A percentile compares a stretch with the other conserved stretches of the same genome.
These are phyloP conservation scores for Malthinus flaveolus DNA, from an alignment of 2,888 invertebrate species.

Conservation along the genomic window DNA sequence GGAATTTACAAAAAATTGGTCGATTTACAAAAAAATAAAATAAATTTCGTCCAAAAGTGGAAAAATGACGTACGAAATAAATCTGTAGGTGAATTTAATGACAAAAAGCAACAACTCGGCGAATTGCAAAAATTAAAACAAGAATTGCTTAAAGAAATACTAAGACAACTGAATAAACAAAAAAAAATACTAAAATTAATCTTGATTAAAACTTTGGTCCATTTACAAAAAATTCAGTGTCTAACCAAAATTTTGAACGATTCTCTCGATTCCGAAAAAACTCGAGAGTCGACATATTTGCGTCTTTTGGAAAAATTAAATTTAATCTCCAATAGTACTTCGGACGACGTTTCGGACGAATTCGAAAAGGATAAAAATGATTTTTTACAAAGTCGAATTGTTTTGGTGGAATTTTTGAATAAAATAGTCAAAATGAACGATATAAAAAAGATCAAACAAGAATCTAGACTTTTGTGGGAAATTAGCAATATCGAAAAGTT, in stretches of 20 bases:
- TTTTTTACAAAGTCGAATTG: constrained; percentile 5
- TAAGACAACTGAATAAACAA: background rate
- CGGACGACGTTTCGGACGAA: background rate
- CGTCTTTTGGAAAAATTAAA: constrained; percentile 2
- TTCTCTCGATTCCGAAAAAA: no score
- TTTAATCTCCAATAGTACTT: background rate
- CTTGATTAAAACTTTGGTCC: constrained; percentile 43
- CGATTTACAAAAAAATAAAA: constrained; percentile 37
- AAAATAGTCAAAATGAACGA: constrained; percentile 47
- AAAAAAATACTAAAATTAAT: constrained; percentile 28
- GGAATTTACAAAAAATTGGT: background rate
- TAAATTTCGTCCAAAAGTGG: constrained; percentile 36
- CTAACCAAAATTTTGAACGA: constrained; percentile 44
- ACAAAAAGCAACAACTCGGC: no score
- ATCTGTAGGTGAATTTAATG: no score
- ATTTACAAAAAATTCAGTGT: constrained; percentile 40
- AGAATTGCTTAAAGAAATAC: background rate
- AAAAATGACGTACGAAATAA: constrained; percentile 32
- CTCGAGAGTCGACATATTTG: no score
- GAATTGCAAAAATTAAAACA: background rate
- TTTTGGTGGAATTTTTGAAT: constrained; percentile 6
- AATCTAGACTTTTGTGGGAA: constrained; percentile 52
- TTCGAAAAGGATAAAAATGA: background rate
- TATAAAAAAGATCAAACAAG: constrained; percentile 41
- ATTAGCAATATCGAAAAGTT: constrained; percentile 49